Conservation (phyloP, 2,797 vertebrate genomes). For the Acanthiza pusilla region DNA sequence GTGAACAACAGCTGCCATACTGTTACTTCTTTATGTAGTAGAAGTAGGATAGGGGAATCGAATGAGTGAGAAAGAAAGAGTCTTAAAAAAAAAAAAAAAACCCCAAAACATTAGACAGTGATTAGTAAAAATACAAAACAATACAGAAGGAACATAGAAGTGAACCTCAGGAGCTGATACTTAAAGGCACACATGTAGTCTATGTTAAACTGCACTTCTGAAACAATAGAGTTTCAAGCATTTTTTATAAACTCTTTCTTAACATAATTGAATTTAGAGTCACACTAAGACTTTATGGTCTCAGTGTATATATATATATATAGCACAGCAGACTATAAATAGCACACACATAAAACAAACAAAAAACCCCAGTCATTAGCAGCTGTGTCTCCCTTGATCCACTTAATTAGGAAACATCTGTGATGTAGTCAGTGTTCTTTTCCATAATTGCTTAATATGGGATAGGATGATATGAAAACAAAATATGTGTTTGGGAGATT, state of each 20-base stretch:
- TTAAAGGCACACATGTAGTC: not conserved
- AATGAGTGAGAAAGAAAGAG: not conserved
- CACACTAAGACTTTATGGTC: not conserved
- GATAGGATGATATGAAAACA: not conserved
- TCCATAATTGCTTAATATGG: not conserved
- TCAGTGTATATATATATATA: not conserved
- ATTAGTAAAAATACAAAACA: not conserved
- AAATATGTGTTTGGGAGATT: not conserved
- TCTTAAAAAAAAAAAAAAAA: not conserved
- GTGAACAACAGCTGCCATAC: not conserved
- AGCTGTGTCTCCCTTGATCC: not conserved
- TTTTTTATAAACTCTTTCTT: not conserved
- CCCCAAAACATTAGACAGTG: not conserved
- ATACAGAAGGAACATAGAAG: not conserved
- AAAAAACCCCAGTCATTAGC: not conserved
- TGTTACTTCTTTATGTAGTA: not conserved
- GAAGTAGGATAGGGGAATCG: not conserved
- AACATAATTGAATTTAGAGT: not conserved
- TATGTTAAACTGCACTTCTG: not conserved
- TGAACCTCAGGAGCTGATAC: not conserved
- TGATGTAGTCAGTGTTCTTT: conserved; percentile 7
- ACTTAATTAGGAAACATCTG: conserved; percentile 30
- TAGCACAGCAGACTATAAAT: not conserved
- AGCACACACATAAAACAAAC: not conserved
- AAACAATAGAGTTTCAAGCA: not conserved